Percentiles rank a stretch among this genome's conserved stretches.
Conservation (phyloP, 1,140 invertebrate genomes). For the Diorhabda elongata region DNA sequence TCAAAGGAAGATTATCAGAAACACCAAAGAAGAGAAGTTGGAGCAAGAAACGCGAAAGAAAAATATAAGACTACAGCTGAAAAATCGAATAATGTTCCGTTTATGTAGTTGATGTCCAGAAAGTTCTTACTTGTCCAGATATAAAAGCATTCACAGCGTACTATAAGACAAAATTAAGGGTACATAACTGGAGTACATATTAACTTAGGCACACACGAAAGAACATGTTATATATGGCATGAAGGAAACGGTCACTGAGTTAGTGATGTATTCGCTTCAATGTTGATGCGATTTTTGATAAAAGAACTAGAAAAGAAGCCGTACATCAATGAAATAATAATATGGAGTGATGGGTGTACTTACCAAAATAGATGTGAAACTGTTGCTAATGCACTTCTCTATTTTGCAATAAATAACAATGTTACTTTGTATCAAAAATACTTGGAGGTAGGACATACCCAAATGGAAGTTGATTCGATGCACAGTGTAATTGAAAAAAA, state of each 20-base stretch:
- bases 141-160: conserved; percentile 18
- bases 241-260: conserved; percentile 25
- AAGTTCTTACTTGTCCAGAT: conserved; percentile 1
- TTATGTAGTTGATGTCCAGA: conserved; percentile 14
- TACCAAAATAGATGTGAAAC: conserved; percentile 18
- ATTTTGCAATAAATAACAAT: neutral
- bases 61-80: conserved; percentile 27
- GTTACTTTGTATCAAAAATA: conserved; percentile 15
- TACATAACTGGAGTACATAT: conserved; percentile 38
- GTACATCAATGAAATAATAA: conserved; percentile 4
- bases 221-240: conserved; percentile 36
- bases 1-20: conserved; percentile 20
- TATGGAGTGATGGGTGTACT: conserved; percentile 15
- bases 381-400: conserved; percentile 7
- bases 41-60: conserved; percentile 28
- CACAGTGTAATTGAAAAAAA: conserved; percentile 15
- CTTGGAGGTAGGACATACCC: conserved; percentile 18
- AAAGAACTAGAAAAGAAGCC: conserved; percentile 6
- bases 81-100: conserved; percentile 11
- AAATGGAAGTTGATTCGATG: conserved; percentile 17
- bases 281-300: neutral
- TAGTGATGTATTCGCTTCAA: conserved; percentile 12
- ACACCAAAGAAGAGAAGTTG: conserved; percentile 28
- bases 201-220: conserved; percentile 28
- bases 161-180: conserved; percentile 35